Evolutionary conservation across 2,113 vertebrate genomes (phyloP).

Genomic region (Cromileptes altivelis): DNA sequence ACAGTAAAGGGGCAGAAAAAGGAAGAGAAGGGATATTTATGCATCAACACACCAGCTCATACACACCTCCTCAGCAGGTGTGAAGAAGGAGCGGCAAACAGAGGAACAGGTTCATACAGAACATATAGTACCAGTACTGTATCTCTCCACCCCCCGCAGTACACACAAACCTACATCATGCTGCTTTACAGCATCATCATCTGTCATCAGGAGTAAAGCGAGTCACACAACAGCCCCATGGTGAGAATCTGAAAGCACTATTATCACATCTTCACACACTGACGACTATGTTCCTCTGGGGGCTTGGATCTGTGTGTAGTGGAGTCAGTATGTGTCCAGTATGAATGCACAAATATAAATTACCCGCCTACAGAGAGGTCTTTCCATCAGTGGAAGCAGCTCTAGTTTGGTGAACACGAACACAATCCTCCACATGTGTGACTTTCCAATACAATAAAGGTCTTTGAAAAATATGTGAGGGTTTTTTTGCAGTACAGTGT

Average conservation of each 20-base stretch:
- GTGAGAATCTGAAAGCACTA: slow-evolving; percentile 41
- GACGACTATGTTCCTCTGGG: neutral
- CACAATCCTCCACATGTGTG: neutral
- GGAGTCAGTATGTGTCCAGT: neutral
- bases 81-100: slow-evolving; percentile 16
- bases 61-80: neutral
- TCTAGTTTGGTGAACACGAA: neutral
- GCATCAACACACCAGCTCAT: slow-evolving; percentile 14
- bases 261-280: slow-evolving; percentile 47
- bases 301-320: neutral
- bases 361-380: neutral
- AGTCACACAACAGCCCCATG: slow-evolving; percentile 6
- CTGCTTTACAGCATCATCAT: slow-evolving; percentile 24
- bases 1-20: neutral
- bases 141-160: neutral
- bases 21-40: neutral
- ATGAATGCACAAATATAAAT: neutral
- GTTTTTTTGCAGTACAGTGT: neutral
- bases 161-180: neutral
- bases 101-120: neutral
- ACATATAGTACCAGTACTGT: neutral
- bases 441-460: slow-evolving; percentile 19
- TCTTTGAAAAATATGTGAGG: neutral
- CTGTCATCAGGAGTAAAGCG: slow-evolving; percentile 14
- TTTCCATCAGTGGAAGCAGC: neutral